A percentile compares a stretch with the other conserved stretches of the same genome.
These are phyloP conservation scores for Acrobasis repandana DNA, from an alignment of 2,888 invertebrate genomes.

Conservation along the genomic window DNA sequence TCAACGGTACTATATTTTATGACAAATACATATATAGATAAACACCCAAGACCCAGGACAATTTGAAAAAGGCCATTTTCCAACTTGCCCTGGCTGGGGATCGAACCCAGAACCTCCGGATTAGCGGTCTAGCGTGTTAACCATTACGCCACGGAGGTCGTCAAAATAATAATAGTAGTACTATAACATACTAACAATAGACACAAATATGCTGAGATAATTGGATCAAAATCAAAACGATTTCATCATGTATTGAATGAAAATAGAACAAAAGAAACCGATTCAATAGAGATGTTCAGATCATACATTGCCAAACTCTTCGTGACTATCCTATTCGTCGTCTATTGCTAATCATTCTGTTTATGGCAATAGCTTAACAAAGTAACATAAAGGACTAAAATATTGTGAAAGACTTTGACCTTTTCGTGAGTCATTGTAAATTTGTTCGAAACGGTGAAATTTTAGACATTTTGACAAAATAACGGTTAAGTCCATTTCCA, in stretches of 20 bases:
- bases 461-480: slow-evolving; percentile 17
- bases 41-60: no score
- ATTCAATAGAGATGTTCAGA: slow-evolving; percentile 36
- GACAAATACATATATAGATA: no score
- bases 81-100: no score
- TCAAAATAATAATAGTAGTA: background rate
- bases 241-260: slow-evolving; percentile 23
- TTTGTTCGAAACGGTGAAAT: slow-evolving; percentile 13
- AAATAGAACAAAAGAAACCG: slow-evolving; percentile 40
- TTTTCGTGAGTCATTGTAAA: slow-evolving; percentile 28
- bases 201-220: background rate
- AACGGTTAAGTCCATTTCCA: slow-evolving; percentile 21
- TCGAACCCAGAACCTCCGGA: no score
- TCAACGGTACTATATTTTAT: no score
- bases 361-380: slow-evolving; percentile 44
- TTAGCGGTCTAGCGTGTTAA: no score
- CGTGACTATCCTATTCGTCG: slow-evolving; percentile 58
- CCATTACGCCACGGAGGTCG: no score
- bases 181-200: background rate
- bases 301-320: slow-evolving; percentile 45
- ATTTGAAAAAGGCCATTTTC: no score
- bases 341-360: slow-evolving; percentile 62
- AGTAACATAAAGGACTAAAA: slow-evolving; percentile 25
- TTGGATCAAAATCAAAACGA: slow-evolving; percentile 18
- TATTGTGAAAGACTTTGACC: slow-evolving; percentile 23